Evolutionary conservation across 2,888 invertebrate genomes (phyloP), one percentile per base, ranked within the genome.

Genomic region (Aspidapion aeneum): DNA sequence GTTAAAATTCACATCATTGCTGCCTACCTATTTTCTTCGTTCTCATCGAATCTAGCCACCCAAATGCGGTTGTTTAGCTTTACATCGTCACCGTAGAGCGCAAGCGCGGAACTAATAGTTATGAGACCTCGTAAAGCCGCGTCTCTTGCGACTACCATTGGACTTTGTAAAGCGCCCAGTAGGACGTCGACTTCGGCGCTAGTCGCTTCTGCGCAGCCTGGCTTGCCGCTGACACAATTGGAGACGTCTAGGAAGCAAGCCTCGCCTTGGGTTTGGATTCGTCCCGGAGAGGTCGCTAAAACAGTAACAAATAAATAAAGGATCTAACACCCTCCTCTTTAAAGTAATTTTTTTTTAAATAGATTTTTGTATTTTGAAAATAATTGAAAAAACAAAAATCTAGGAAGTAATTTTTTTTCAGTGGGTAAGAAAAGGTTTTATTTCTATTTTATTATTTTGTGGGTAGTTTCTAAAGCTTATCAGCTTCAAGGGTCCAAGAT

Each of bases 181-280:
- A 97, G 83, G 51, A 91, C 87, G 63, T 86, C 84, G 58, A 95
- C 86, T 81, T 96, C 96, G 1, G 86, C 86, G 9, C 82, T 80
- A 9, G 85, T 81, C 0, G 90, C 87, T 18, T 81, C 78, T 16
- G 88, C 86, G 72, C 88, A 87, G 19, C 85, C 86, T 21, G 83
- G 80, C 1, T 82, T 84, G 0, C 91, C 91, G 66, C 90, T 90
- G 56, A 89, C 88, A 68, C 90, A 88, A 55, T 82, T 82, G 1
- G 93, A 92, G 2, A 93, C 89, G 74, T 93, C 93, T 64, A 94
- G 79, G 61, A 96, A 82, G n/a, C 93, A 90, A 35, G 87, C 85
- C 19, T 89, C 88, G 48, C 93, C 91, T 73, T 90, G 87, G 5
- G 90, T 87, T 78, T 94, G 93, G 21, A 90, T 84, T 62, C 89